Percentiles rank a stretch among this genome's conserved stretches.
These are phyloP conservation scores for Phrixothrix hirtus DNA, from an alignment of 2,888 invertebrate species.

Conservation along the genomic window DNA sequence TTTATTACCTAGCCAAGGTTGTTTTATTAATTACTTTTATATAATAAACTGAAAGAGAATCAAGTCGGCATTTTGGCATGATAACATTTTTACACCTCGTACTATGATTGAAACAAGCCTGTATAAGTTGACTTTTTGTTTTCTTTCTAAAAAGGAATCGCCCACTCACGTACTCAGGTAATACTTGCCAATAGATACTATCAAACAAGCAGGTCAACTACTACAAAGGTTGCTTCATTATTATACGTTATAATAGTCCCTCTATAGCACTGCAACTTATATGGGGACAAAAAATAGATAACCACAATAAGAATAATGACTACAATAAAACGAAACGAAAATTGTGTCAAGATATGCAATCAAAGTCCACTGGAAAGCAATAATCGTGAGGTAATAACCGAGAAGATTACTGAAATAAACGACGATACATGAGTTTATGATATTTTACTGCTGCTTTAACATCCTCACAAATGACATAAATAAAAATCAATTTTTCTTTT, in stretches of 20 bases:
- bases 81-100: slow-evolving; percentile 47
- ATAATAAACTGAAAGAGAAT: too few relatives aligned
- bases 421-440: slow-evolving; percentile 20
- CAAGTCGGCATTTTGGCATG: slow-evolving; percentile 33
- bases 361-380: slow-evolving; percentile 21
- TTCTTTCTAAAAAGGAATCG: slow-evolving; percentile 12
- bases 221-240: slow-evolving; percentile 40
- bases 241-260: slow-evolving; percentile 41
- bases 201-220: slow-evolving; percentile 27
- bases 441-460: too few relatives aligned
- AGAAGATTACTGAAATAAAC: slow-evolving; percentile 23
- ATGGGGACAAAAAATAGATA: slow-evolving; percentile 29
- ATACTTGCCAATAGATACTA: slow-evolving; percentile 1
- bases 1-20: too few relatives aligned
- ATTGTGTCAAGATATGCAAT: slow-evolving; percentile 27
- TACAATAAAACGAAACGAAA: slow-evolving; percentile 29
- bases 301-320: slow-evolving; percentile 30
- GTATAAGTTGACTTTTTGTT: slow-evolving; percentile 45
- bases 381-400: slow-evolving; percentile 28
- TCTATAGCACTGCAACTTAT: slow-evolving; percentile 37
- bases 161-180: slow-evolving; percentile 12
- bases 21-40: too few relatives aligned
- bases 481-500: too few relatives aligned
- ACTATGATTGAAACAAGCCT: slow-evolving; percentile 49
- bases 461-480: too few relatives aligned